Evolutionary conservation across 1,140 invertebrate species (phyloP).

Genomic region (Papilio glaucus): DNA sequence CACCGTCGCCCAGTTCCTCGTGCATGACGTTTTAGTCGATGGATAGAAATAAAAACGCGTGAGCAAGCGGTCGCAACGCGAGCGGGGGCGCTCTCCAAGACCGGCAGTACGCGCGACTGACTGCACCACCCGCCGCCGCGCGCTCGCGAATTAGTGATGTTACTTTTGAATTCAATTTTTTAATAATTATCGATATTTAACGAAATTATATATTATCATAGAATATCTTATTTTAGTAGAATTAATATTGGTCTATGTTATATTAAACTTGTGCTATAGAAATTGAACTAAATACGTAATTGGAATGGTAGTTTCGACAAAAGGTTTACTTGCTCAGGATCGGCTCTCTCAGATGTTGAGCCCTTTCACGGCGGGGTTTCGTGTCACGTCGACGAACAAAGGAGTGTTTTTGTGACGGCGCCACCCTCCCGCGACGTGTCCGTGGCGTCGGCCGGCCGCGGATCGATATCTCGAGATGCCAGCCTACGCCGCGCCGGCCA

Average conservation of each 20-base stretch:
- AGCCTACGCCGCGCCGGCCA: slow-evolving; percentile 78
- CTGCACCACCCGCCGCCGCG: slow-evolving; percentile 76
- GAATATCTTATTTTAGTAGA: slow-evolving; percentile 16
- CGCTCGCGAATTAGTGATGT: slow-evolving; percentile 72
- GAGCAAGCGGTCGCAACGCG: slow-evolving; percentile 50
- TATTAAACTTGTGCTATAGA: not conserved
- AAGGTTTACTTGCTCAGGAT: slow-evolving; percentile 42
- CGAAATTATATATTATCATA: slow-evolving; percentile 42
- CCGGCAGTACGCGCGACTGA: slow-evolving; percentile 81
- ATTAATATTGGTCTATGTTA: not conserved
- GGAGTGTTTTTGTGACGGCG: slow-evolving; percentile 77
- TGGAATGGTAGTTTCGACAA: not conserved
- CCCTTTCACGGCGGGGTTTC: slow-evolving; percentile 44
- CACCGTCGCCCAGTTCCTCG: not conserved
- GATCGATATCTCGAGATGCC: slow-evolving; percentile 81
- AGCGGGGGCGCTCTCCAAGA: slow-evolving; percentile 60
- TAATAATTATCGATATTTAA: slow-evolving; percentile 55
- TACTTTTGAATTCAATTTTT: slow-evolving; percentile 42
- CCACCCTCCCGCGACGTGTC: slow-evolving; percentile 65
- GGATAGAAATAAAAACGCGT: slow-evolving; percentile 54
- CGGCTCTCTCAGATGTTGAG: slow-evolving; percentile 17
- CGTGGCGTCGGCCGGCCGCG: slow-evolving; percentile 69
- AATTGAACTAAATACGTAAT: not conserved
- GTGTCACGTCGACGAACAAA: slow-evolving; percentile 66
- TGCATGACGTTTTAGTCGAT: slow-evolving; percentile 51